Conservation (phyloP, 2,113 vertebrate species). For the Alethe castanea region DNA sequence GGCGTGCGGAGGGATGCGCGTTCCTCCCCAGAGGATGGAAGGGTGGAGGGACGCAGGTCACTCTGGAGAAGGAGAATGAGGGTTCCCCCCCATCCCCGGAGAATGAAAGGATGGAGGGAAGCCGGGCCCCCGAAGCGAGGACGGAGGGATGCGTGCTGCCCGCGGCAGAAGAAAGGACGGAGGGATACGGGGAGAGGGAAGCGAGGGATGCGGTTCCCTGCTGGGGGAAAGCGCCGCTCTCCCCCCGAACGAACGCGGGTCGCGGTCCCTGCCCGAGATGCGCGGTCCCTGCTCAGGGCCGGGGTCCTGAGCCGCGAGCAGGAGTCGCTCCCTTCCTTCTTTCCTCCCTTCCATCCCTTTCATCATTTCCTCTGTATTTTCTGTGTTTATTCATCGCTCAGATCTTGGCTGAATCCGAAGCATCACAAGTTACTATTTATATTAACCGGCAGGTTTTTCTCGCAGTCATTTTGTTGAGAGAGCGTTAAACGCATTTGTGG, state of each 20-base stretch:
- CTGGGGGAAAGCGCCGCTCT: not conserved
- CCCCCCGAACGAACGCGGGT: not conserved
- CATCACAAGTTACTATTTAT: slow-evolving; percentile 29
- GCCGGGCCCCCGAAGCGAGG: not conserved
- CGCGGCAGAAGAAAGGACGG: not conserved
- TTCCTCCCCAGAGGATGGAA: not conserved
- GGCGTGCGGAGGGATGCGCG: not conserved
- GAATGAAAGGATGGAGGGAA: not conserved
- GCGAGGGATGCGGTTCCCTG: not conserved
- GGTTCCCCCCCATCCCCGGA: not conserved
- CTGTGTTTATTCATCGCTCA: not conserved
- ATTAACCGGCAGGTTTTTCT: not conserved
- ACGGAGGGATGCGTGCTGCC: not conserved
- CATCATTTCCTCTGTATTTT: slow-evolving; percentile 20
- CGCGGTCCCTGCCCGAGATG: not conserved
- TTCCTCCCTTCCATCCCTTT: not conserved
- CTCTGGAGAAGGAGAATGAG: not conserved
- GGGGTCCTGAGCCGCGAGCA: not conserved
- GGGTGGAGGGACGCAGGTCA: not conserved
- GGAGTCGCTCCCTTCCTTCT: not conserved
- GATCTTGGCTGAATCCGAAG: not conserved
- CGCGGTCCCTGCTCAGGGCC: not conserved
- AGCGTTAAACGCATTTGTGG: not conserved
- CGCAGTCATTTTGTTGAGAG: slow-evolving; percentile 7
- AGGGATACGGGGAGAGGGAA: not conserved